These are phyloP conservation scores for Rhagologus leucostigma DNA, from an alignment of 2,113 vertebrate genomes.

Conservation along the genomic window DNA sequence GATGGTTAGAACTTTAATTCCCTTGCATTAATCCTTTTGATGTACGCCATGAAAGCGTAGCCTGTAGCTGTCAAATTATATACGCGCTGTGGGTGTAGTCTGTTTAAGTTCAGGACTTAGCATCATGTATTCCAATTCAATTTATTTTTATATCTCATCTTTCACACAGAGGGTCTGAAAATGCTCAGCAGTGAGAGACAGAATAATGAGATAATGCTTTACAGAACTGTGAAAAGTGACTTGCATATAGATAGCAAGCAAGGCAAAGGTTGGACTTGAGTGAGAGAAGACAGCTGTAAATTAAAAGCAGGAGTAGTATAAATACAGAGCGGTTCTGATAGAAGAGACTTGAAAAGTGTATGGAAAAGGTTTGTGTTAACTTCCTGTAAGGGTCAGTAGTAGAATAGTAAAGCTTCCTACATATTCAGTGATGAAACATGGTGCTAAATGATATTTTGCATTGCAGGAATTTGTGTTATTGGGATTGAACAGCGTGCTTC, in stretches of 20 bases:
- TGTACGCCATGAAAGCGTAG: background rate
- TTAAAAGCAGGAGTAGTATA: background rate
- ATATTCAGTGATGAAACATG: background rate
- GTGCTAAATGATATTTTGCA: background rate
- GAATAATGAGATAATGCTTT: constrained; percentile 61
- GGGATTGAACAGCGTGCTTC: background rate
- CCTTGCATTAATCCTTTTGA: constrained; percentile 9
- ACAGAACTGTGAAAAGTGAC: constrained; percentile 32
- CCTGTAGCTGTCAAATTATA: constrained; percentile 51
- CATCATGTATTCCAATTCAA: constrained; percentile 40
- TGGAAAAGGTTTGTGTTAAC: background rate
- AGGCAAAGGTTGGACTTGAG: background rate
- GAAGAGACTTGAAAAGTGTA: background rate
- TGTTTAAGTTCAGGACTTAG: constrained; percentile 38
- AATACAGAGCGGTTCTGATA: background rate
- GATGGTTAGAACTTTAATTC: background rate
- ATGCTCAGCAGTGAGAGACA: constrained; percentile 38
- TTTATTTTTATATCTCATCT: constrained; percentile 62
- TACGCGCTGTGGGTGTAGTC: background rate
- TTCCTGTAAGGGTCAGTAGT: background rate
- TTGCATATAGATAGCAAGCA: constrained; percentile 26
- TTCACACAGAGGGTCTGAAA: constrained; percentile 43
- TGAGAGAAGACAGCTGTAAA: constrained; percentile 6
- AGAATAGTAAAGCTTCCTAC: background rate
- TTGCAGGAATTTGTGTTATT: background rate